A percentile compares a stretch with the other conserved stretches of the same genome.
These are phyloP conservation scores for Metacarcinus magister DNA, from an alignment of 2,888 invertebrate genomes.

Conservation along the genomic window DNA sequence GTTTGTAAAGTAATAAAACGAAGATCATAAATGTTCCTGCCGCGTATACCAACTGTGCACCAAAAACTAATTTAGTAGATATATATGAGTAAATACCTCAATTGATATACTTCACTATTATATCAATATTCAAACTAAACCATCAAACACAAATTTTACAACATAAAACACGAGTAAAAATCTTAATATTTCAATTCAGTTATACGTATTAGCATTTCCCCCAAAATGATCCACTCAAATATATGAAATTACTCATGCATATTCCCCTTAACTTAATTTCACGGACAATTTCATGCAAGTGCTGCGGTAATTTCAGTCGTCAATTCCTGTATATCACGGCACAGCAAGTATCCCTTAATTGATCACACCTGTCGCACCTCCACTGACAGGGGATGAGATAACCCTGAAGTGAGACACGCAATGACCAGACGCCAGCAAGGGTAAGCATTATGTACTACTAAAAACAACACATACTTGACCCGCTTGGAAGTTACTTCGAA, in stretches of 20 bases:
- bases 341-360: not conserved
- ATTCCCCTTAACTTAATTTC: not conserved
- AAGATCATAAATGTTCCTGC: not conserved
- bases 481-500: not conserved
- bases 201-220: not conserved
- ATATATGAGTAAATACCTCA: not conserved
- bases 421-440: not conserved
- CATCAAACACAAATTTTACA: not conserved
- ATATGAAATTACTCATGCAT: not conserved
- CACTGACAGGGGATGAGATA: not conserved
- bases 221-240: not conserved
- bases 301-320: not conserved
- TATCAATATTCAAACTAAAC: not conserved
- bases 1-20: not conserved
- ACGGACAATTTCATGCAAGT: not conserved
- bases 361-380: not conserved
- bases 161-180: not conserved
- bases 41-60: not conserved
- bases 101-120: not conserved
- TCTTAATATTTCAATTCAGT: not conserved
- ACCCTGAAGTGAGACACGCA: not conserved
- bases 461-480: not conserved
- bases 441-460: not conserved
- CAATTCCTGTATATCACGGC: not conserved
- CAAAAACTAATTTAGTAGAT: not conserved